Conservation (phyloP, 2,113 vertebrate species). For the Puffinus mauretanicus region DNA sequence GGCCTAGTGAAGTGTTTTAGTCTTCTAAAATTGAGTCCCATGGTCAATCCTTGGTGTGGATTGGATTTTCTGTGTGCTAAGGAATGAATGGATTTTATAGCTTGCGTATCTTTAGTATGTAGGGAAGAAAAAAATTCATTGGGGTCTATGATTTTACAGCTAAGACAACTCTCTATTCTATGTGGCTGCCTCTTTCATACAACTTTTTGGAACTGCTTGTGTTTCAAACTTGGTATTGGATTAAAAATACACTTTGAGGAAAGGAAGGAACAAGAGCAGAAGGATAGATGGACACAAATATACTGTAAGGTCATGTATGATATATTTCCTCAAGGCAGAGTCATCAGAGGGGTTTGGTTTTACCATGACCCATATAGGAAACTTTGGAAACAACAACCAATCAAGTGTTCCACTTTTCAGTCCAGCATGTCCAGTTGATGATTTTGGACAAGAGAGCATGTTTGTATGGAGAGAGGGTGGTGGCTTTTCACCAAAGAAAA, state of each 20-base stretch:
- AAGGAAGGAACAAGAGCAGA: not conserved
- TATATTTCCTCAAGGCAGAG: not conserved
- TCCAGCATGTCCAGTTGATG: not conserved
- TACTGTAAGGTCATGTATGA: not conserved
- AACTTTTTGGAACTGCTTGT: not conserved
- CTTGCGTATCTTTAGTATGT: not conserved
- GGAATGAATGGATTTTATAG: not conserved
- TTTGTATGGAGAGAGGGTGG: not conserved
- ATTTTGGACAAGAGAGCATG: not conserved
- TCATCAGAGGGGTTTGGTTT: not conserved
- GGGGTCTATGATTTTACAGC: not conserved
- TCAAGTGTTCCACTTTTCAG: not conserved
- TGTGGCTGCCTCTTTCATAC: not conserved
- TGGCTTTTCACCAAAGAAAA: not conserved
- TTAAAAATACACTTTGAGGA: not conserved
- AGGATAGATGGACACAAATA: not conserved
- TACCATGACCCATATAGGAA: not conserved
- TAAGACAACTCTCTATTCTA: not conserved
- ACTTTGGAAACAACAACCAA: not conserved
- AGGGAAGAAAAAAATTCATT: not conserved
- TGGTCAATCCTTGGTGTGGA: not conserved
- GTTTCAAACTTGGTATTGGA: not conserved
- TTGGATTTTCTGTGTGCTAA: not conserved
- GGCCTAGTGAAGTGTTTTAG: not conserved
- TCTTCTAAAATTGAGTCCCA: accelerated